These are phyloP conservation scores for Oenanthe oenanthe DNA, from an alignment of 2,113 vertebrate genomes.

Conservation along the genomic window DNA sequence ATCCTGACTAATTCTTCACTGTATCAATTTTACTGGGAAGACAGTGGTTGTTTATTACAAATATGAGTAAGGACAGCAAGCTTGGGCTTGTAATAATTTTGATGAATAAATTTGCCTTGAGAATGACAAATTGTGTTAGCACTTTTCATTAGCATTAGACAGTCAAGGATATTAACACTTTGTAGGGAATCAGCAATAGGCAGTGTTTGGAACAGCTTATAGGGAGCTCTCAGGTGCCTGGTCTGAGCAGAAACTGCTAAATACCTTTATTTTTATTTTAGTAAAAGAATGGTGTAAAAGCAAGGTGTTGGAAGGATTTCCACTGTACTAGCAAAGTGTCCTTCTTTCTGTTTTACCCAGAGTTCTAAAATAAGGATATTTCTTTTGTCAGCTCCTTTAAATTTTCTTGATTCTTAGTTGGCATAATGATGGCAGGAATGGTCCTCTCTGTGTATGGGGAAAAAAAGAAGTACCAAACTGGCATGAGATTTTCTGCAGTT, in stretches of 20 bases:
- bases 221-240: not conserved
- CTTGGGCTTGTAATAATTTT: constrained; percentile 28
- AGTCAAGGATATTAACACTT: constrained; percentile 4
- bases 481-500: not conserved
- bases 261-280: not conserved
- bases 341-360: not conserved
- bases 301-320: not conserved
- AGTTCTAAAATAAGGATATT: not conserved
- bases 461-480: not conserved
- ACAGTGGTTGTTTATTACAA: constrained; percentile 1
- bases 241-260: not conserved
- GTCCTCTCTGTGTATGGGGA: not conserved
- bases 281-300: not conserved
- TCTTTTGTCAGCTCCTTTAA: not conserved
- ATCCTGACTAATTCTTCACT: not conserved
- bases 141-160: not conserved
- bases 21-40: not conserved
- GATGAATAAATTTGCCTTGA: not conserved
- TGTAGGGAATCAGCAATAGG: not conserved
- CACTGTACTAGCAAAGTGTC: not conserved
- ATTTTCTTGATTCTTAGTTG: not conserved
- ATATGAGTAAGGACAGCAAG: constrained; percentile 11
- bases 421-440: not conserved
- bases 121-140: constrained; percentile 25
- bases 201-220: not conserved